Evolutionary conservation across 2,113 vertebrate species (phyloP).

Genomic region (Dicrurus megarhynchus): DNA sequence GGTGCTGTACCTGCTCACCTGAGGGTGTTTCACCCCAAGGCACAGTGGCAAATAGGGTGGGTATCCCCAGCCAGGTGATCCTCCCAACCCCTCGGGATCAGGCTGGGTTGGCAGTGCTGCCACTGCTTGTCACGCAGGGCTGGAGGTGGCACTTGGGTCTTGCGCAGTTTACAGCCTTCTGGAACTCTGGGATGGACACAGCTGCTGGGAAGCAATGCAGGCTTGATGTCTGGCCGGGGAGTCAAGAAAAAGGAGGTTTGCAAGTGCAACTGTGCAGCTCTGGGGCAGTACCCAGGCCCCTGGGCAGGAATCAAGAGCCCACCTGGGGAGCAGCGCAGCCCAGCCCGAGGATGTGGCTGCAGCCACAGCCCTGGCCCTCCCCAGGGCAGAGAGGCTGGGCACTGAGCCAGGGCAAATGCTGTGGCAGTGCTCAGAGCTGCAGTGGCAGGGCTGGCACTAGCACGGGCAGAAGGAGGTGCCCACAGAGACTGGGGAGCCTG

Average conservation of each 20-base stretch:
- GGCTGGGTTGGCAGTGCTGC: not conserved
- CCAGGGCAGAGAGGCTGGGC: not conserved
- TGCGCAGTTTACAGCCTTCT: not conserved
- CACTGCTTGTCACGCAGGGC: not conserved
- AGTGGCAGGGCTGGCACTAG: not conserved
- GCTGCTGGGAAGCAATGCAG: not conserved
- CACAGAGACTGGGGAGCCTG: not conserved
- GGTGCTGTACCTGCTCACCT: not conserved
- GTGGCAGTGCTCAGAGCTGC: not conserved
- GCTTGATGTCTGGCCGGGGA: not conserved
- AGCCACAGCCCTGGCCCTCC: not conserved
- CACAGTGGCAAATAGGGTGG: not conserved
- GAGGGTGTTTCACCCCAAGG: not conserved
- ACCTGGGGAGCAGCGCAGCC: not conserved
- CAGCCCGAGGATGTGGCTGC: not conserved
- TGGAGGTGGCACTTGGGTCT: not conserved
- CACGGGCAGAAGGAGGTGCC: not conserved
- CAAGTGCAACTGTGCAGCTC: not conserved
- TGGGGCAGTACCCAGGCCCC: not conserved
- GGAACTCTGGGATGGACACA: not conserved
- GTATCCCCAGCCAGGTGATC: not conserved
- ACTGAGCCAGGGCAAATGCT: not conserved
- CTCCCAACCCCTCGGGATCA: not conserved
- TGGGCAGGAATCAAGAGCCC: not conserved
- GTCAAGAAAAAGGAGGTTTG: not conserved